Percentiles rank a stretch among this genome's conserved stretches.
phyloP scores from a whole-genome alignment of 2,797 vertebrate species.

The Knipowitschia caucasica region DNA sequence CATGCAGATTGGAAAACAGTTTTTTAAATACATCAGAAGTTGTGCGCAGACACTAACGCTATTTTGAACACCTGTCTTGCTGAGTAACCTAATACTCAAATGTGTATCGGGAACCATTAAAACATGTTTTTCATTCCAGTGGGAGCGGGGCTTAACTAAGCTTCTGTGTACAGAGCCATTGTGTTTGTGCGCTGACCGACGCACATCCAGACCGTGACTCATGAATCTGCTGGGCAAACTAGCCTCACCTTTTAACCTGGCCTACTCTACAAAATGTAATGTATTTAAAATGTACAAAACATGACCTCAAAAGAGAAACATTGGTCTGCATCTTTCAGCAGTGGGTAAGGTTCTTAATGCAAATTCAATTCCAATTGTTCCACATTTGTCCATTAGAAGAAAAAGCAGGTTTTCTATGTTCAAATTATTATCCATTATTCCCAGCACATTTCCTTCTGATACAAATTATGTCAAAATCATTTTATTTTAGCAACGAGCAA shows the following conservation, averaged over 20 bases:
- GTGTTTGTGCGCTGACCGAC: constrained; percentile 64
- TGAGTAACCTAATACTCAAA: constrained; percentile 43
- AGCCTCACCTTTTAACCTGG: constrained; percentile 8
- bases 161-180: constrained; percentile 71
- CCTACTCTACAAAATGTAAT: not conserved
- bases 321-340: too few relatives aligned
- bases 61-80: constrained; percentile 20
- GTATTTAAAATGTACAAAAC: too few relatives aligned
- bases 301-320: constrained; percentile 23
- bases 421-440: not conserved
- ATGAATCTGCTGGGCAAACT: constrained; percentile 48
- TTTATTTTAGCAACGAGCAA: not conserved
- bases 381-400: not conserved
- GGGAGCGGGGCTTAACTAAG: constrained; percentile 42
- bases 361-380: constrained; percentile 40
- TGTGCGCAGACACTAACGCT: not conserved
- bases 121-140: constrained; percentile 66
- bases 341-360: too few relatives aligned
- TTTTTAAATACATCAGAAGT: too few relatives aligned
- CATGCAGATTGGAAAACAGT: too few relatives aligned
- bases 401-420: not conserved
- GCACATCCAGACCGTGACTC: constrained; percentile 68
- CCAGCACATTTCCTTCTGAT: not conserved
- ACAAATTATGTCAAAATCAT: not conserved
- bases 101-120: constrained; percentile 52